These are phyloP conservation scores for Nansenia antarctica DNA, from an alignment of 2,113 vertebrate genomes.

Conservation along the genomic window DNA sequence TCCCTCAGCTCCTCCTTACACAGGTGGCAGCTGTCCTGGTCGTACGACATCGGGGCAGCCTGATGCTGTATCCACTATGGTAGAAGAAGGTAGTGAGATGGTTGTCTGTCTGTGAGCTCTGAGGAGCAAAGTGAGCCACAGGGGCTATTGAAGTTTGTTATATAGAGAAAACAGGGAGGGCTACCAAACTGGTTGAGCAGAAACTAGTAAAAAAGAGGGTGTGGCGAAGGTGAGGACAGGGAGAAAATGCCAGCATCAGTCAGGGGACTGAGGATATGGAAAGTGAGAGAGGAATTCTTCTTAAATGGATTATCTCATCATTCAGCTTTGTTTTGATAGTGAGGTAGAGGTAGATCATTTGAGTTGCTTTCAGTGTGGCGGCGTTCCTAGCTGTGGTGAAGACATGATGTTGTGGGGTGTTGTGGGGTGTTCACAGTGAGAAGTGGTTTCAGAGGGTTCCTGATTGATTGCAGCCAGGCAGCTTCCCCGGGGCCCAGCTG, in stretches of 20 bases:
- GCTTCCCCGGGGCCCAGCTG: not conserved
- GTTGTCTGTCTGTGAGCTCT: slow-evolving; percentile 30
- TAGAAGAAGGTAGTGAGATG: not conserved
- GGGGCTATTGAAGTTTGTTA: slow-evolving; percentile 49
- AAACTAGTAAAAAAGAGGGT: slow-evolving; percentile 76
- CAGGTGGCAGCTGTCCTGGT: slow-evolving; percentile 73
- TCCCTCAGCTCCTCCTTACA: slow-evolving; percentile 79
- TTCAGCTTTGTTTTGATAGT: slow-evolving; percentile 9
- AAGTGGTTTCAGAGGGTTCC: not conserved
- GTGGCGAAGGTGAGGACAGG: slow-evolving; percentile 60
- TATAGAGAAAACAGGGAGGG: slow-evolving; percentile 76
- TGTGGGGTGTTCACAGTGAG: not conserved
- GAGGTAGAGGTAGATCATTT: not conserved
- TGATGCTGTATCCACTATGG: not conserved
- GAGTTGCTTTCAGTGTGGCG: no score
- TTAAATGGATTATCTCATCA: slow-evolving; percentile 52
- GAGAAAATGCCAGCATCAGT: slow-evolving; percentile 35
- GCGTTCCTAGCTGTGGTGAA: no score
- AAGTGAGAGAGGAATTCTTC: slow-evolving; percentile 46
- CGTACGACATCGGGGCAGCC: slow-evolving; percentile 61
- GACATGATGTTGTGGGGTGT: not conserved
- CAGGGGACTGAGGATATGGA: slow-evolving; percentile 28
- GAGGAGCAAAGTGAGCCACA: slow-evolving; percentile 65
- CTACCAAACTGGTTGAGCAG: slow-evolving; percentile 80
- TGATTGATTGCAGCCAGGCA: not conserved